Percentiles rank a stretch among this genome's conserved stretches.
Evolutionary conservation across 1,140 invertebrate genomes (phyloP).

Genomic region (Mactra quadrangularis): DNA sequence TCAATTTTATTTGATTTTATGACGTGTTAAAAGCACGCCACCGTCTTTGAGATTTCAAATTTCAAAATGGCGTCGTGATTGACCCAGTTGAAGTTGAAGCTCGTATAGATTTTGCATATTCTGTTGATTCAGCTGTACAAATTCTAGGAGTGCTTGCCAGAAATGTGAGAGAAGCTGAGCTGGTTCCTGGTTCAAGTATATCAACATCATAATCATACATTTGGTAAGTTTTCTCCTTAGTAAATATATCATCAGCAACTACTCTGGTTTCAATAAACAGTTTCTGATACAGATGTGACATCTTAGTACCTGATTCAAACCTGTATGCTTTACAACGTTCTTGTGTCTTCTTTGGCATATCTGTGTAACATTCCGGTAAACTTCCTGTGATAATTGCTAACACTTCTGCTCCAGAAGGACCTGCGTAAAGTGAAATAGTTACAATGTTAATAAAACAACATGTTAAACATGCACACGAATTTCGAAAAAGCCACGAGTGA

Average conservation of each 20-base stretch:
- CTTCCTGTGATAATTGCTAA: constrained; percentile 18
- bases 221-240: constrained; percentile 36
- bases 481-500: too few relatives aligned
- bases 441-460: too few relatives aligned
- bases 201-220: neutral
- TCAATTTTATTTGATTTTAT: too few relatives aligned
- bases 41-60: too few relatives aligned
- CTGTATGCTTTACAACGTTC: constrained; percentile 8
- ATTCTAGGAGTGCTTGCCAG: neutral
- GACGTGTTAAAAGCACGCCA: too few relatives aligned
- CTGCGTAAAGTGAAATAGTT: too few relatives aligned
- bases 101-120: too few relatives aligned
- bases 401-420: constrained; percentile 41
- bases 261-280: constrained; percentile 18
- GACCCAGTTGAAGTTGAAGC: too few relatives aligned
- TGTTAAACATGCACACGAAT: too few relatives aligned
- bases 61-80: too few relatives aligned
- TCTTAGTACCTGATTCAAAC: constrained; percentile 41
- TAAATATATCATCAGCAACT: constrained; percentile 53
- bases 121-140: too few relatives aligned
- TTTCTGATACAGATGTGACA: constrained; percentile 30
- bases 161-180: neutral
- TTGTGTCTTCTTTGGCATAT: constrained; percentile 22
- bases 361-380: constrained; percentile 33
- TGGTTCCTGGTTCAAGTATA: neutral